Evolutionary conservation across 2,888 invertebrate species (phyloP), one percentile per base, ranked within the genome.

Genomic region (Hymenopus coronatus): DNA sequence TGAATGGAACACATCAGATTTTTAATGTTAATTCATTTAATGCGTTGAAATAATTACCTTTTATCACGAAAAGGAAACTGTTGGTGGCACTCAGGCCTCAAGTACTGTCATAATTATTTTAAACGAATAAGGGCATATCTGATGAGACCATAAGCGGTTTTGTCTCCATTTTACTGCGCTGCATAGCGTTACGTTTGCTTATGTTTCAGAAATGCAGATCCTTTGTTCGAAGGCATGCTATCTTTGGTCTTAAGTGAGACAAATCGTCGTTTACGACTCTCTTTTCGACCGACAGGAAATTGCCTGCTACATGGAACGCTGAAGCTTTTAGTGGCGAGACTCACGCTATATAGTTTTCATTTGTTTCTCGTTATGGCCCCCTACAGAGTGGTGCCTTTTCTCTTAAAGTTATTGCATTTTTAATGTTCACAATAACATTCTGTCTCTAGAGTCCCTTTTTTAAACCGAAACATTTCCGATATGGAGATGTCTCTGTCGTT

Each of bases 371-470:
- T 85, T 85, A 85, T 85, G 85, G 28, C 46, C 46, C 85, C 46
- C 85, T 25, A 40, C 27, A 40, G 46, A 54, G 85, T 85, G 9
- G 27, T 40, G 40, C 28, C 85, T 85, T 85, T 85, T 85, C 85
- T 85, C 54, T 85, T 85, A 85, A 85, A 25, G 40, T 85, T 85
- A 85, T 85, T 85, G 85, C 85, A 85, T 85, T 85, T 85, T 85
- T 85, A 85, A 46, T 85, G 85, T 14, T 27, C 46, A 85, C 40
- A 85, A 85, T 85, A 85, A 85, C 40, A 40, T 46, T 85, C 54
- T 85, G 25, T 70, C 54, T 70, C 54, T 70, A 6, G 20, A 70
- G 54, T 6, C 20, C 20, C 54, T 70, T 70, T 70, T 54, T 70
- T 70, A 20, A 70, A 70, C 54, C 54, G 54, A 70, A 70, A 70